Conservation (phyloP, 2,113 vertebrate genomes). For the Oncorhynchus kisutch region DNA sequence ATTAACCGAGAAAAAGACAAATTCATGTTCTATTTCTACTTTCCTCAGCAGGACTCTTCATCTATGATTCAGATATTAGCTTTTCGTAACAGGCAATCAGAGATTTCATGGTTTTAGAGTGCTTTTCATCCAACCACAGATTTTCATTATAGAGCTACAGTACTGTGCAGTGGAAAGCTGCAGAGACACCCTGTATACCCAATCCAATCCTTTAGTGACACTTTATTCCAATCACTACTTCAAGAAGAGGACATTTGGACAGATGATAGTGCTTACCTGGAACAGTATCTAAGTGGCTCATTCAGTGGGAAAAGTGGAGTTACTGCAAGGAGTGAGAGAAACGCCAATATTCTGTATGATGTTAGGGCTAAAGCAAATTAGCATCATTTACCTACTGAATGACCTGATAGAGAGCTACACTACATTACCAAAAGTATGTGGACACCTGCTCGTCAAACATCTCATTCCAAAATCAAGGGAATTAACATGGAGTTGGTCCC, state of each 20-base stretch:
- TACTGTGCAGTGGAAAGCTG: background rate
- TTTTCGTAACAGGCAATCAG: background rate
- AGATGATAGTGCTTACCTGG: background rate
- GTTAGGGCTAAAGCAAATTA: background rate
- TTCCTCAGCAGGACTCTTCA: background rate
- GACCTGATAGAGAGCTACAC: background rate
- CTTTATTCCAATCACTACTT: background rate
- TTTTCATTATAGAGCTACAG: background rate
- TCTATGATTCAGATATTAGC: background rate
- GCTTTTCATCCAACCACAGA: background rate
- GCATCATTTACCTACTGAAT: background rate
- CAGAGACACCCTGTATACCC: background rate
- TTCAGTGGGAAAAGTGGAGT: background rate
- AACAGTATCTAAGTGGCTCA: background rate
- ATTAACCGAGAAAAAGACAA: background rate
- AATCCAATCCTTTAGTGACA: background rate
- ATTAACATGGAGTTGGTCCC: too few species aligned
- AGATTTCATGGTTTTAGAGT: background rate
- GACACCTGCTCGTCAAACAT: too few species aligned
- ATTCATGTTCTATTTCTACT: constrained; percentile 2
- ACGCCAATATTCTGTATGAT: background rate
- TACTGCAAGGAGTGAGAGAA: background rate
- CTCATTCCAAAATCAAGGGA: too few species aligned
- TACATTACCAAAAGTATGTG: too few species aligned
- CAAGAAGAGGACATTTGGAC: background rate